Base-by-base conservation (phyloP, 2,113 vertebrate genomes). In the Lamprotornis superbus region DNA sequence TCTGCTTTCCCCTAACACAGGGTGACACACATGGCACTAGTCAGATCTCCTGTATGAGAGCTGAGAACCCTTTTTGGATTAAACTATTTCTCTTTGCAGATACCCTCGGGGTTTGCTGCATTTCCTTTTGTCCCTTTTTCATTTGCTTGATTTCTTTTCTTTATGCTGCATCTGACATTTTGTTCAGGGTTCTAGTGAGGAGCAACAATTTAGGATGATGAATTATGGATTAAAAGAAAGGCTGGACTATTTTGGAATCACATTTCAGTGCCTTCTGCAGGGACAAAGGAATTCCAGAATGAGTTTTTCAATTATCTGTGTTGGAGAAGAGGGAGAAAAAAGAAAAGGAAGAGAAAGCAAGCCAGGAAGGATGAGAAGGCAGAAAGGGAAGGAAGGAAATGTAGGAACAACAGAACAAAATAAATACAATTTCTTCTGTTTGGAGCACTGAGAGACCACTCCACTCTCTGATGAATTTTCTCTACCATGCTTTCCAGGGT, bases 141-240 rank as follows among this genome's bases (percentile, higher is more conserved):
- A 78, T 92, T 81, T 93, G 40, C 83, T 93, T 87, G 91, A 83
- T 82, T 92, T 95, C 89, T 87, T 79, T 82, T 81, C 87, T 94
- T 81, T 93, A 56, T 73, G 76, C 60, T 75, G 39, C 3, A 1
- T 50, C 89, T 89, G 81, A 85, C 92, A 90, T 93, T 96, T 93
- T 95, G 83, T 87, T 95, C 95, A 35, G 75, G 77, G 90, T 40
- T 92, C 44, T 76, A 83, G 46, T 15, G 35, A 96, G 50, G 64
- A 95, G 76, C 83, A 95, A 95, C 79, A 94, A 84, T 84, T 95
- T 91, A 94, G 49, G 52, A 93, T 94, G 87, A 71, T 97, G 90
- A 96, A 95, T 95, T 96, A 95, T 87, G 93, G 90, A 95, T 95
- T 93, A 86, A 92, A 96, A 92, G 85, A 82, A 90, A 96, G 59